Conservation (phyloP, 2,888 invertebrate genomes). For the Cerceris ruficornis region DNA sequence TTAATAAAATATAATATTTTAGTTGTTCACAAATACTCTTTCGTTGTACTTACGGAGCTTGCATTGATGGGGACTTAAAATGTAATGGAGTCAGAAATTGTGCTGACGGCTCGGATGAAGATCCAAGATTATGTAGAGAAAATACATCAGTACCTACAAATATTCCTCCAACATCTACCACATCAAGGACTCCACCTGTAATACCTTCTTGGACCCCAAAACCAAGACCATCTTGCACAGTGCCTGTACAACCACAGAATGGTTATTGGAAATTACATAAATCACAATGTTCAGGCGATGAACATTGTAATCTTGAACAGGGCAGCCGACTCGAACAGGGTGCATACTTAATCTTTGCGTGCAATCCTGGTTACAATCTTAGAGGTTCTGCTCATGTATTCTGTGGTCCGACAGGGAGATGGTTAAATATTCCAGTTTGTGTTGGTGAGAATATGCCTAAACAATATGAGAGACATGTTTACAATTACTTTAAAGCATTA, state of each 20-base stretch:
- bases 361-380: constrained; percentile 69
- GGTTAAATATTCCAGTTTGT: constrained; percentile 72
- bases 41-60: constrained; percentile 80
- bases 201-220: constrained; percentile 14
- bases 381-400: constrained; percentile 63
- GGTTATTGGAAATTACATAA: constrained; percentile 71
- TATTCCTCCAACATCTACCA: background rate
- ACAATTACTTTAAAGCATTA: background rate
- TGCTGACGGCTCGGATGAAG: constrained; percentile 81
- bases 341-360: constrained; percentile 72
- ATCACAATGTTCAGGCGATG: constrained; percentile 61
- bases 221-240: constrained; percentile 56
- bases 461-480: background rate
- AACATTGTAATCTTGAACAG: constrained; percentile 62
- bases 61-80: constrained; percentile 75
- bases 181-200: constrained; percentile 2
- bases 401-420: constrained; percentile 70
- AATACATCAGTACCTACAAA: constrained; percentile 16
- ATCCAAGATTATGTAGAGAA: constrained; percentile 59
- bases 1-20: background rate
- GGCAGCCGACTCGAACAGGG: constrained; percentile 66
- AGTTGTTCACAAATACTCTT: constrained; percentile 78
- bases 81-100: constrained; percentile 79
- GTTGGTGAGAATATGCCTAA: constrained; percentile 60
- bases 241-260: constrained; percentile 71